phyloP scores from a whole-genome alignment of 2,888 invertebrate genomes.

The Cyrtodaria siliqua region DNA sequence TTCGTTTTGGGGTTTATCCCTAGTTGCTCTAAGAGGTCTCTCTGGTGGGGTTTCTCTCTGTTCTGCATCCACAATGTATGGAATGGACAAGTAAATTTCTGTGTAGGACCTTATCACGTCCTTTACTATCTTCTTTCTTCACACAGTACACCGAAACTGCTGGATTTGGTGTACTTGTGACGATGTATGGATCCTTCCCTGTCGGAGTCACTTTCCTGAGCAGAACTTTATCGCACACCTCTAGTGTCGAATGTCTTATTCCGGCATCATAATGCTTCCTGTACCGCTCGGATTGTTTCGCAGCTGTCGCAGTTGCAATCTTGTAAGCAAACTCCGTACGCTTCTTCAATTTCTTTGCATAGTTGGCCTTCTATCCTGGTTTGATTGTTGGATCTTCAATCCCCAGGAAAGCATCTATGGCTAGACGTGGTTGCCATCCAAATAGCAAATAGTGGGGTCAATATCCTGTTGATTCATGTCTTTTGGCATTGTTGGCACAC shows the following conservation, averaged over 20 bases:
- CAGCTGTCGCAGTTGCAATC: not conserved
- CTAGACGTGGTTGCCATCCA: slow-evolving; percentile 37
- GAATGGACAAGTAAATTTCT: slow-evolving; percentile 19
- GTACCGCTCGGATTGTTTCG: slow-evolving; percentile 3
- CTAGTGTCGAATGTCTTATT: slow-evolving; percentile 7
- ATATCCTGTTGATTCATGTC: not conserved
- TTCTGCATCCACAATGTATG: not conserved
- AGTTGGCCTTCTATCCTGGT: not conserved
- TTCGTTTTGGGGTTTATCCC: too few relatives aligned
- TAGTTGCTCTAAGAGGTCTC: too few relatives aligned
- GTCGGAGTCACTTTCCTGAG: slow-evolving; percentile 14
- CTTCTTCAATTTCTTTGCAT: slow-evolving; percentile 17
- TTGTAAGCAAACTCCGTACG: slow-evolving; percentile 26
- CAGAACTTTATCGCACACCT: slow-evolving; percentile 20
- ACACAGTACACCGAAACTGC: slow-evolving; percentile 22
- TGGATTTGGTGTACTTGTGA: slow-evolving; percentile 4
- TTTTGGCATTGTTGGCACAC: not conserved
- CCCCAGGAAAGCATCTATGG: slow-evolving; percentile 40
- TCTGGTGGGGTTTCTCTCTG: too few relatives aligned
- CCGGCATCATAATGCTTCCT: slow-evolving; percentile 11
- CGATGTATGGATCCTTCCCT: slow-evolving; percentile 7
- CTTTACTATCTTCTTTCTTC: slow-evolving; percentile 4
- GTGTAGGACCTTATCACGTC: slow-evolving; percentile 6
- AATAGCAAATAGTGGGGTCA: not conserved
- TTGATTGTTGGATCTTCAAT: not conserved